Conservation (phyloP, 2,888 invertebrate species). For the Dermolepida albohirtum region DNA sequence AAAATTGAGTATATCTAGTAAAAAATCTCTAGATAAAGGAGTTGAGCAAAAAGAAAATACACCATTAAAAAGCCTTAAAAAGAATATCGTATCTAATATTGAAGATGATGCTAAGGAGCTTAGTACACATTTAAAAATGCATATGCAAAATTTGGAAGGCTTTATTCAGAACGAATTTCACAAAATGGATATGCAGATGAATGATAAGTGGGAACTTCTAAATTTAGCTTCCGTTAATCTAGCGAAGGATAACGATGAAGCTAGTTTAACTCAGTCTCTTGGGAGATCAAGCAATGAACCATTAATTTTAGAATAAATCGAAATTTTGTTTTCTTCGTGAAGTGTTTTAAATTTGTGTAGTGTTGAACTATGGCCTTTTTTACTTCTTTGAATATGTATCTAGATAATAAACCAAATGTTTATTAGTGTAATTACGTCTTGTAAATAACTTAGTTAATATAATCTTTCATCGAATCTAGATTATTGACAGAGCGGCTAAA, state of each 20-base stretch:
- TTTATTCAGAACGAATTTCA: conserved; percentile 58
- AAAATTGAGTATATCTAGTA: conserved; percentile 21
- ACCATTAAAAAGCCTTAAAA: conserved; percentile 42
- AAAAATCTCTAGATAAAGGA: conserved; percentile 16
- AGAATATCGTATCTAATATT: conserved; percentile 40
- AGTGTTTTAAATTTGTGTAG: neutral
- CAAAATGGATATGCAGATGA: conserved; percentile 54
- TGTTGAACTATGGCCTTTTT: neutral
- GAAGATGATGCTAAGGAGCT: conserved; percentile 52
- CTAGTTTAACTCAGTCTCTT: conserved; percentile 19
- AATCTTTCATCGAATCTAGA: no score
- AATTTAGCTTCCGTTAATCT: conserved; percentile 37
- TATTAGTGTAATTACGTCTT: no score
- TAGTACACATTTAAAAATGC: conserved; percentile 54
- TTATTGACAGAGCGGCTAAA: no score
- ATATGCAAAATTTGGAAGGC: conserved; percentile 56
- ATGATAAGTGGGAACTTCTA: conserved; percentile 49
- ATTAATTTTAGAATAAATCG: conserved; percentile 24
- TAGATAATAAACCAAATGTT: no score
- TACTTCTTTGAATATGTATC: no score
- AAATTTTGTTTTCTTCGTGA: neutral
- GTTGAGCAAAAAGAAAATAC: conserved; percentile 36
- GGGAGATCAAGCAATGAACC: conserved; percentile 27
- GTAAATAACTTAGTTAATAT: no score
- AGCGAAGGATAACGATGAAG: conserved; percentile 35